Conservation (phyloP, 2,113 vertebrate species). For the Himantopus leucocephalus region DNA sequence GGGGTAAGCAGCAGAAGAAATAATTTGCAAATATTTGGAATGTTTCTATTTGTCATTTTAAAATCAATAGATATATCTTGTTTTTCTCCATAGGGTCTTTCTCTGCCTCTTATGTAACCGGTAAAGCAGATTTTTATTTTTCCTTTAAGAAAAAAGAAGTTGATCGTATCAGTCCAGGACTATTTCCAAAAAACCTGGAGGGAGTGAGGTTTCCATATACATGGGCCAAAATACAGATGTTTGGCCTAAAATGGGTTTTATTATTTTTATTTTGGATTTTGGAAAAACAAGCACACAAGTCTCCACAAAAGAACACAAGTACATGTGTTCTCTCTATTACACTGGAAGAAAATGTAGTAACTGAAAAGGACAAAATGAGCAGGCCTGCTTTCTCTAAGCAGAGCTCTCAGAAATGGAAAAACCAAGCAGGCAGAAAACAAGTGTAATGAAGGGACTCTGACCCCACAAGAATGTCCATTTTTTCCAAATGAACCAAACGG, state of each 20-base stretch:
- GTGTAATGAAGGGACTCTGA: constrained; percentile 40
- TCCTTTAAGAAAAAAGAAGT: not conserved
- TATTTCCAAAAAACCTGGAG: constrained; percentile 50
- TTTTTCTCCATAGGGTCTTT: not conserved
- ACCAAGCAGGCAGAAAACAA: constrained; percentile 50
- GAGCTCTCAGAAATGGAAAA: constrained; percentile 41
- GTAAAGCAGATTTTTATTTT: not conserved
- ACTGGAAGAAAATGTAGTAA: constrained; percentile 34
- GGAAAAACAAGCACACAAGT: constrained; percentile 50
- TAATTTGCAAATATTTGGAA: not conserved
- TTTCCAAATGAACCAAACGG: constrained; percentile 32
- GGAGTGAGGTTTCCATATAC: constrained; percentile 32
- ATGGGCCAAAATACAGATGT: constrained; percentile 55
- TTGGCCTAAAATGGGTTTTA: constrained; percentile 53
- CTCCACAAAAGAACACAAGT: not conserved
- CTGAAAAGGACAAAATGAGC: constrained; percentile 35
- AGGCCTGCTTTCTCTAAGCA: constrained; percentile 15
- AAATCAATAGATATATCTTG: not conserved
- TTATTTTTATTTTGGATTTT: constrained; percentile 65
- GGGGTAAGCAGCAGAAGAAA: not conserved
- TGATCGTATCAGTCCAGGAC: constrained; percentile 49
- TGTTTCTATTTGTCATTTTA: not conserved
- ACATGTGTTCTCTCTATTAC: constrained; percentile 47
- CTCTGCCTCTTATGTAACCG: constrained; percentile 1
- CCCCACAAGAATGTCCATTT: constrained; percentile 33